Conservation (phyloP, 2,888 invertebrate genomes). For the Caenorhabditis doughertyi region DNA sequence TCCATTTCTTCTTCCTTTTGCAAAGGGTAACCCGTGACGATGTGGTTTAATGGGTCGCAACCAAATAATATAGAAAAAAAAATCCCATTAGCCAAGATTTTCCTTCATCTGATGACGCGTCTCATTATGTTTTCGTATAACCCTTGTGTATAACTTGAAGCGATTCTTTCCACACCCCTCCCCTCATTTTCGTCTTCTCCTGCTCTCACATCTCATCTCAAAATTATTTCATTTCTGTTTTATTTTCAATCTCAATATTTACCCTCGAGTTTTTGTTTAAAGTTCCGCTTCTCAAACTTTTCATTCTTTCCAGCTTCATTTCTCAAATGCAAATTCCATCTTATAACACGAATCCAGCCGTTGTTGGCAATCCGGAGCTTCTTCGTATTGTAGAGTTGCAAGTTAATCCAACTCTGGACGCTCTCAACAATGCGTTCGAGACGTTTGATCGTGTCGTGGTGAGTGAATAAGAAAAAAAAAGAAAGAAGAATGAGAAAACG, state of each 20-base stretch:
- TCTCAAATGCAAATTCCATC: no score
- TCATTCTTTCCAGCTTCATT: no score
- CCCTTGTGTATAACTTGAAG: slow-evolving; percentile 30
- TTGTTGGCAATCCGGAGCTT: background rate
- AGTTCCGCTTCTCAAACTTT: no score
- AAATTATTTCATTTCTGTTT: slow-evolving; percentile 21
- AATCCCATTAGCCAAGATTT: slow-evolving; percentile 53
- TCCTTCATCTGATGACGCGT: slow-evolving; percentile 47
- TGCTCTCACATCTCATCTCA: slow-evolving; percentile 8
- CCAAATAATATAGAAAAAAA: slow-evolving; percentile 35
- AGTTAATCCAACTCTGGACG: slow-evolving; percentile 48
- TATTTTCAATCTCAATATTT: slow-evolving; percentile 20
- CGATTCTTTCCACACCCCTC: slow-evolving; percentile 18
- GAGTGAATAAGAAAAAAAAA: background rate
- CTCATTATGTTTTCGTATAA: slow-evolving; percentile 42
- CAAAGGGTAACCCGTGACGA: slow-evolving; percentile 27
- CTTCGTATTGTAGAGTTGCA: slow-evolving; percentile 9
- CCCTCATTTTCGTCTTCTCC: slow-evolving; percentile 3
- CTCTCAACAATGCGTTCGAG: slow-evolving; percentile 36
- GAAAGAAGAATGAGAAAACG: background rate
- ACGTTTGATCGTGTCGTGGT: slow-evolving; percentile 45
- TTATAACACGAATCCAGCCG: no score
- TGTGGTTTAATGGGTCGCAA: slow-evolving; percentile 29
- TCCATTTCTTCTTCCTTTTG: background rate
- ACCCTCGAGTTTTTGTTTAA: slow-evolving; percentile 3